Base-by-base conservation (phyloP, 2,113 vertebrate species). In the Microtus montanus region DNA sequence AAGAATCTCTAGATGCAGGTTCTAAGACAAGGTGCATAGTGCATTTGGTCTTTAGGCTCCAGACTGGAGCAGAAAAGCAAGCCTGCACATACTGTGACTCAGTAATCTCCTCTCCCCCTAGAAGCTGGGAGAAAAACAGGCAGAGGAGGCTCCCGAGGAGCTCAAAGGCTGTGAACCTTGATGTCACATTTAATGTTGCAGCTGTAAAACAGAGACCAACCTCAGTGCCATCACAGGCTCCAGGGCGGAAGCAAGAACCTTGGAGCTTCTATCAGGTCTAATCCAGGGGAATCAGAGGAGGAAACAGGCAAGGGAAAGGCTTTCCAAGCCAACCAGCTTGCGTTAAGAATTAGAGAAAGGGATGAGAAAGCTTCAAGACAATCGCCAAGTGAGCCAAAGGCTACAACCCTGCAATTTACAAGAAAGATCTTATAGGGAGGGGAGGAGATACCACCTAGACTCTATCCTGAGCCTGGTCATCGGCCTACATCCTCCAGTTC, bases 361-460 rank as follows among this genome's bases (percentile, higher is more conserved):
- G 7, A 4, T 1, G 77, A 68, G 77, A 54, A 77, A 63, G 26
- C 74, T 12, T 70, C 12, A 33, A 70, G 71, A 78, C 71, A 47
- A n/a, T 1, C 3, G 3, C 17, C 28, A 52, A 75, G 35, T 11
- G 26, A 91, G 28, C 20, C 4, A 17, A 74, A 47, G 1, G 28
- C 13, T 61, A 33, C 3, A 44, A 1, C 4, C 20, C 35, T 4
- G 1, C 7, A 11, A 7, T 13, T 35, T 41, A 10, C 15, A 1
- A 38, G 26, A n/a, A 22, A 8, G 1, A 0, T 15, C 71, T 10
- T 0, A 1, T 1, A 17, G 30, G 38, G 49, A 74, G 78, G 52
- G 17, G 33, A 58, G 33, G 30, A 1, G 38, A 22, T 2, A 0
- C 4, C 1, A 9, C 0, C 22, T 2, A 12, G 49, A 4, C 11